Evolutionary conservation across 2,888 invertebrate genomes (phyloP).

Genomic region (Noctua comes): DNA sequence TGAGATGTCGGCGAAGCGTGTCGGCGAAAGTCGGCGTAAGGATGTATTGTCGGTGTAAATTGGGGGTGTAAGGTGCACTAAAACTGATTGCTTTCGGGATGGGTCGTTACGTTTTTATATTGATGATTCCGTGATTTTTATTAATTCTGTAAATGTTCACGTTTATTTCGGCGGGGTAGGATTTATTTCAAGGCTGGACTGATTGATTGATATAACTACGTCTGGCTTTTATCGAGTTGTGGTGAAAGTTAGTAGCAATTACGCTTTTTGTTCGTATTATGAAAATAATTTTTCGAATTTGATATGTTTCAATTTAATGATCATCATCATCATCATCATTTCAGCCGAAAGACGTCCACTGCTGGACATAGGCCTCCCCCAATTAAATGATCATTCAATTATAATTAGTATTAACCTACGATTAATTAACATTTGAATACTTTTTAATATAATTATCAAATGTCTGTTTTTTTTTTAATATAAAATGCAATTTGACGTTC

Average conservation of each 20-base stretch:
- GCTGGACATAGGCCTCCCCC: too few relatives aligned
- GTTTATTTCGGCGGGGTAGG: not conserved
- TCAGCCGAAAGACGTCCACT: too few relatives aligned
- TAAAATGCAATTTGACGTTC: not conserved
- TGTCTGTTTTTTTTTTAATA: too few relatives aligned
- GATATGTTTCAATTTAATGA: not conserved
- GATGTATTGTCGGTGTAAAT: slow-evolving; percentile 65
- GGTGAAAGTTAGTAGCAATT: not conserved
- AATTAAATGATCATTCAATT: not conserved
- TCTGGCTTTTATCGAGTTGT: slow-evolving; percentile 14
- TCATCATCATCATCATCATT: too few relatives aligned
- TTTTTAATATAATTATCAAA: not conserved
- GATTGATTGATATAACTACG: not conserved
- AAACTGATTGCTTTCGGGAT: slow-evolving; percentile 59
- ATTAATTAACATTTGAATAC: not conserved
- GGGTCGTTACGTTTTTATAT: slow-evolving; percentile 54
- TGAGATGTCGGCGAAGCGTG: slow-evolving; percentile 62
- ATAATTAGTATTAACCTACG: not conserved
- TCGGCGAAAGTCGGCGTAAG: slow-evolving; percentile 53
- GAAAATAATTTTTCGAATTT: not conserved
- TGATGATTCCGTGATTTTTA: slow-evolving; percentile 50
- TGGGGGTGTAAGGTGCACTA: slow-evolving; percentile 60
- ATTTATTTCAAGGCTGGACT: slow-evolving; percentile 15
- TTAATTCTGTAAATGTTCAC: slow-evolving; percentile 34
- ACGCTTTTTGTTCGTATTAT: not conserved